Percentiles rank a stretch among this genome's conserved stretches.
Conservation (phyloP, 1,140 invertebrate genomes). For the Elysia chlorotica region DNA sequence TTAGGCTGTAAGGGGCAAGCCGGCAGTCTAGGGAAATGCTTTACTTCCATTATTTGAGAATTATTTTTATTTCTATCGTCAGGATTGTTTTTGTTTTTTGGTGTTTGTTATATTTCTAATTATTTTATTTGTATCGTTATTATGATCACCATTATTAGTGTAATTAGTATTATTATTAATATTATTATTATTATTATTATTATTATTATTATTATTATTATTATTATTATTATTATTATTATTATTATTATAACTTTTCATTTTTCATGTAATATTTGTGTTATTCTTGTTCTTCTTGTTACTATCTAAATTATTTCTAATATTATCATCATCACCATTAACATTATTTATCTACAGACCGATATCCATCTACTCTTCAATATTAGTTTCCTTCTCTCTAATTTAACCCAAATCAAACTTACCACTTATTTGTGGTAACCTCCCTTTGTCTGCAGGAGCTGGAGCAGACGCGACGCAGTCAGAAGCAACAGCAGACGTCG, state of each 20-base stretch:
- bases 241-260: background rate
- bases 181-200: conserved; percentile 13
- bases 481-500: conserved; percentile 55
- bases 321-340: no score
- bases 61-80: no score
- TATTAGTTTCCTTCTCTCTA: no score
- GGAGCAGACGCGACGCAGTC: conserved; percentile 54
- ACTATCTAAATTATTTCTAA: no score
- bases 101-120: background rate
- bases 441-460: conserved; percentile 48
- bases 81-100: background rate
- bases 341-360: no score
- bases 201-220: conserved; percentile 13
- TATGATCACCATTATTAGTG: background rate
- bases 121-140: conserved; percentile 16
- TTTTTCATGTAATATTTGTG: no score
- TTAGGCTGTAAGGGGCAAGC: no score
- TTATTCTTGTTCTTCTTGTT: no score
- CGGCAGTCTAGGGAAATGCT: no score
- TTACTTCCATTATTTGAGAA: no score
- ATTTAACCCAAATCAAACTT: no score
- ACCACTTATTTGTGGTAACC: background rate
- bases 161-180: conserved; percentile 5
- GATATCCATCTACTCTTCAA: no score
- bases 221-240: conserved; percentile 12